Evolutionary conservation across 2,797 vertebrate species (phyloP).

Genomic region (Anas bernieri): DNA sequence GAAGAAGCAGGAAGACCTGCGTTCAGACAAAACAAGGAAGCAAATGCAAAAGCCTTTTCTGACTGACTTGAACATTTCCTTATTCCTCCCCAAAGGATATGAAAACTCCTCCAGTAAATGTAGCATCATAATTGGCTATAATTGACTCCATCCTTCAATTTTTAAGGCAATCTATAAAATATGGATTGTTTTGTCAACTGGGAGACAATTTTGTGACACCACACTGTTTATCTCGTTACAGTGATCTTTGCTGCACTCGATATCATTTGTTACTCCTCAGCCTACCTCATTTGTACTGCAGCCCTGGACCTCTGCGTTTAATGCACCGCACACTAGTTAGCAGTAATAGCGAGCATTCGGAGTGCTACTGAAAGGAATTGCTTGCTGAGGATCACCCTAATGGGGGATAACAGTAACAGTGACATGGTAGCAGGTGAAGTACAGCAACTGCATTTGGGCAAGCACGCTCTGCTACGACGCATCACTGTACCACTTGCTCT

Average conservation of each 20-base stretch:
- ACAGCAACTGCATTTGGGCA: rapidly evolving
- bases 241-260: constrained; percentile 60
- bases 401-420: neutral
- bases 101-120: constrained; percentile 74
- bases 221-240: constrained; percentile 65
- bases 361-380: neutral
- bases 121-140: constrained; percentile 79
- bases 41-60: constrained; percentile 68
- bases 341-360: neutral
- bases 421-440: neutral
- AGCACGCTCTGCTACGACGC: neutral
- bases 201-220: constrained; percentile 78
- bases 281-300: constrained; percentile 53
- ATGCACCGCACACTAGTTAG: neutral
- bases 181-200: constrained; percentile 77
- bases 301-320: constrained; percentile 19
- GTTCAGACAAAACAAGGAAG: constrained; percentile 36
- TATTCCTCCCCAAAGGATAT: constrained; percentile 77
- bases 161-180: constrained; percentile 79
- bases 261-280: constrained; percentile 46
- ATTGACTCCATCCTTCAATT: constrained; percentile 79
- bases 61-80: constrained; percentile 73
- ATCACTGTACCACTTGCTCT: neutral
- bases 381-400: neutral
- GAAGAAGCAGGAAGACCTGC: constrained; percentile 4